Conservation (phyloP, 2,888 invertebrate genomes). For the Pristionchus exspectatus region DNA sequence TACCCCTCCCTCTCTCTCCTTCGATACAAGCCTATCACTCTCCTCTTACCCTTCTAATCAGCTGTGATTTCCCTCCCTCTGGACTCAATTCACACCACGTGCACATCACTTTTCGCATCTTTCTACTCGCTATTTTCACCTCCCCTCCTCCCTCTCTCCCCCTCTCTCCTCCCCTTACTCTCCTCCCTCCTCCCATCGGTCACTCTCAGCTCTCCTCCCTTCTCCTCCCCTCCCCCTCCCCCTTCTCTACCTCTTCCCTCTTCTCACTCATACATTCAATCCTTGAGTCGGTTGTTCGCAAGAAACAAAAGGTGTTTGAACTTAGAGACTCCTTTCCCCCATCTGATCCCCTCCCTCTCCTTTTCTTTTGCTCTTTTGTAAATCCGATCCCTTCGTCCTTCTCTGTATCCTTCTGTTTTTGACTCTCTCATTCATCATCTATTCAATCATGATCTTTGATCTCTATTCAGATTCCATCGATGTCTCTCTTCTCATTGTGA, state of each 20-base stretch:
- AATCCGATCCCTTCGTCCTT: no score
- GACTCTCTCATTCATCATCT: not conserved
- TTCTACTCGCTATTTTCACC: not conserved
- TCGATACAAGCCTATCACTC: not conserved
- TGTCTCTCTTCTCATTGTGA: not conserved
- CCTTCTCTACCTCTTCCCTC: not conserved
- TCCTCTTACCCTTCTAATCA: not conserved
- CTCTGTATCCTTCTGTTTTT: not conserved
- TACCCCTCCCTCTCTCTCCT: not conserved
- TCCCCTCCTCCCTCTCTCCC: not conserved
- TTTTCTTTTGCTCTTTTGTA: not conserved
- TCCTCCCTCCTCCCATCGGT: not conserved
- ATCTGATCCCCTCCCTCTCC: not conserved
- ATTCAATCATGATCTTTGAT: conserved; percentile 9
- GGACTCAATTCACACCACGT: conserved; percentile 25
- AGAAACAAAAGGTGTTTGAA: conserved; percentile 45
- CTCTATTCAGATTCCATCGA: not conserved
- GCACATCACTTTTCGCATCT: not conserved
- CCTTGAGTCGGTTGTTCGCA: not conserved
- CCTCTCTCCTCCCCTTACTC: not conserved
- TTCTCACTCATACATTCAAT: conserved; percentile 16
- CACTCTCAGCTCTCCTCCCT: not conserved
- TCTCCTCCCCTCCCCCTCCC: no score
- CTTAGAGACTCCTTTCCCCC: not conserved
- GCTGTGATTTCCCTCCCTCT: not conserved